Base-by-base conservation (phyloP, 2,888 invertebrate genomes). In the Acleris cristana region DNA sequence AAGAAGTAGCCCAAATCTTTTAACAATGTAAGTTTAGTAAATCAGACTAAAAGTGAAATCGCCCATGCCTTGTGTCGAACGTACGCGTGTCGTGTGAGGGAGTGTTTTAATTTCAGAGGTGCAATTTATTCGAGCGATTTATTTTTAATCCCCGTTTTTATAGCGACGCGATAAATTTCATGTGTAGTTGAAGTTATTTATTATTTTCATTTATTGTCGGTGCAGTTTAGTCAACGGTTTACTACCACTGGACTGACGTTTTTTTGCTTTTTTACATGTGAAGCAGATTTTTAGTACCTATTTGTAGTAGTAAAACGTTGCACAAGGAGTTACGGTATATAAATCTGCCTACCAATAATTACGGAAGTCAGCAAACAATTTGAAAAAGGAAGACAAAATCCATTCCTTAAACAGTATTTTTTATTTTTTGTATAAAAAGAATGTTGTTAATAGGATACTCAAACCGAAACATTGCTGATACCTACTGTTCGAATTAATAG, bases 41-140 rank as follows among this genome's bases (percentile, higher is more conserved):
- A 10, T 7, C 12, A 40, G 0, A 40, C 40, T 14, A 40, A 14
- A 40, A 40, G 14, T 14, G 40, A 40, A 73, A 66, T 74, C 76
- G 54, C 68, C 74, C 72, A 71, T 76, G 80, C 16, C 68, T 64
- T 60, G 30, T 34, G 44, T 45, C 54, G 48, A 23, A 23, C 34
- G 40, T 16, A 86, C 90, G 90, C 89, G 89, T 89, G 88, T 87
- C 88, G 88, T 80, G 83, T 82, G 90, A 90, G 90, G 89, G 92
- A 87, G 89, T 86, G 88, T 90, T 92, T 91, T 91, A 92, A 91
- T 92, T 92, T 92, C 90, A 90, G 90, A 90, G 90, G 90, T 91
- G 89, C 91, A 91, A 91, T 92, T 92, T 92, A 92, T 90, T 92
- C 92, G 89, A 91, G 91, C 92, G 90, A 92, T 92, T 92, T 91